phyloP scores from a whole-genome alignment of 2,888 invertebrate genomes.

The Osedax fenrisi region DNA sequence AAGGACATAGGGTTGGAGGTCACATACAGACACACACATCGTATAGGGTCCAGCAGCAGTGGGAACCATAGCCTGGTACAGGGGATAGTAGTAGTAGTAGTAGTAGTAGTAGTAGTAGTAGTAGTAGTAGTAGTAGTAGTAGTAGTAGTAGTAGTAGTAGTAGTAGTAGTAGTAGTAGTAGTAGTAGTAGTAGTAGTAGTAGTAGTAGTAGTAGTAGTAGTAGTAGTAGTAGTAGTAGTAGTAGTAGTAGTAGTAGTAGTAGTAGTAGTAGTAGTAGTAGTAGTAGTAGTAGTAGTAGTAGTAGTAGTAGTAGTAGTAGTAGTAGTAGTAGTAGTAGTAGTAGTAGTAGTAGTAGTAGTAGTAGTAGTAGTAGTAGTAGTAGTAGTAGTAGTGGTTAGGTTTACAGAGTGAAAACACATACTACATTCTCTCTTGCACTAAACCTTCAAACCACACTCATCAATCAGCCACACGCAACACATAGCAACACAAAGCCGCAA shows the following conservation, averaged over 20 bases:
- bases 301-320: slow-evolving; percentile 27
- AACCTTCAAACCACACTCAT: too few species aligned
- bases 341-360: slow-evolving; percentile 27
- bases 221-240: slow-evolving; percentile 18
- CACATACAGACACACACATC: too few species aligned
- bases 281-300: slow-evolving; percentile 26
- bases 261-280: slow-evolving; percentile 17
- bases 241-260: slow-evolving; percentile 18
- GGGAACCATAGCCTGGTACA: too few species aligned
- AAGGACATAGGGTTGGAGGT: too few species aligned
- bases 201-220: slow-evolving; percentile 17
- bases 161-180: slow-evolving; percentile 15
- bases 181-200: slow-evolving; percentile 15
- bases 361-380: slow-evolving; percentile 28
- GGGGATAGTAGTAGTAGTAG: background rate
- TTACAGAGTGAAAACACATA: too few species aligned
- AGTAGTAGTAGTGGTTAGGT: slow-evolving; percentile 26
- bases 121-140: slow-evolving; percentile 17
- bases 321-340: slow-evolving; percentile 24
- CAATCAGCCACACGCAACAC: too few species aligned
- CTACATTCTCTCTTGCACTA: too few species aligned
- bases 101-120: slow-evolving; percentile 19
- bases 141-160: slow-evolving; percentile 18
- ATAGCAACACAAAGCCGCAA: too few species aligned
- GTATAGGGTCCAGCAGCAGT: too few species aligned